Evolutionary conservation across 2,888 invertebrate species (phyloP).

Genomic region (Lysandra coridon): DNA sequence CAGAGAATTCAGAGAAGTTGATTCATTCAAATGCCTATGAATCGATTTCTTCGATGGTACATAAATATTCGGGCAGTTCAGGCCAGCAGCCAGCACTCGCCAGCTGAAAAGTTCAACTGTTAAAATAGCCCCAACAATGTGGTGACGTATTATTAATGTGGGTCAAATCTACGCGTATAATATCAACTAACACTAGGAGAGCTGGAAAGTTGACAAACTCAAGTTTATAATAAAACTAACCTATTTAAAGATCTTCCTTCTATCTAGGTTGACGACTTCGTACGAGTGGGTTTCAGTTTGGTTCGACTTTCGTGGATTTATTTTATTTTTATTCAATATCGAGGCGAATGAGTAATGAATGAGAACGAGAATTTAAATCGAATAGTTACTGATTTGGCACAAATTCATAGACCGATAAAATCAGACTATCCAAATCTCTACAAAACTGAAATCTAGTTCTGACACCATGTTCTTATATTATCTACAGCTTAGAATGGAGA

Average conservation of each 20-base stretch:
- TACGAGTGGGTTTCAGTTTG: not conserved
- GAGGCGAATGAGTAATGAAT: not conserved
- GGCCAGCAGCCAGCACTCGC: constrained; percentile 11
- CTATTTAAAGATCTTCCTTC: constrained; percentile 26
- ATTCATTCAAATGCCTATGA: too few species aligned
- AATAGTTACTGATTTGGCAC: not conserved
- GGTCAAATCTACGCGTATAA: constrained; percentile 30
- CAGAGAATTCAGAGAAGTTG: too few species aligned
- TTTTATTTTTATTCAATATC: not conserved
- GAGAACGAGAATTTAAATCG: not conserved
- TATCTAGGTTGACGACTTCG: constrained; percentile 25
- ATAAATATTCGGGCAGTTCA: not conserved
- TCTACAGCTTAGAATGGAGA: not conserved
- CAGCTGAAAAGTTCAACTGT: constrained; percentile 32
- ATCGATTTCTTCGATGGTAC: too few species aligned
- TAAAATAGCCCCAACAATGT: constrained; percentile 34
- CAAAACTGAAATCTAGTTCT: not conserved
- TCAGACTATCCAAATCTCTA: not conserved
- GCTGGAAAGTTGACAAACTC: constrained; percentile 30
- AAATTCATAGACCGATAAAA: not conserved
- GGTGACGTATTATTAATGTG: constrained; percentile 32
- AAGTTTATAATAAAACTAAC: constrained; percentile 30
- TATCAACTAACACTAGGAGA: constrained; percentile 28
- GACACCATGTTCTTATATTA: not conserved
- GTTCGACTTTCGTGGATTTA: not conserved